Conservation (phyloP, 2,797 vertebrate genomes). For the Spinibarbus caldwelli region DNA sequence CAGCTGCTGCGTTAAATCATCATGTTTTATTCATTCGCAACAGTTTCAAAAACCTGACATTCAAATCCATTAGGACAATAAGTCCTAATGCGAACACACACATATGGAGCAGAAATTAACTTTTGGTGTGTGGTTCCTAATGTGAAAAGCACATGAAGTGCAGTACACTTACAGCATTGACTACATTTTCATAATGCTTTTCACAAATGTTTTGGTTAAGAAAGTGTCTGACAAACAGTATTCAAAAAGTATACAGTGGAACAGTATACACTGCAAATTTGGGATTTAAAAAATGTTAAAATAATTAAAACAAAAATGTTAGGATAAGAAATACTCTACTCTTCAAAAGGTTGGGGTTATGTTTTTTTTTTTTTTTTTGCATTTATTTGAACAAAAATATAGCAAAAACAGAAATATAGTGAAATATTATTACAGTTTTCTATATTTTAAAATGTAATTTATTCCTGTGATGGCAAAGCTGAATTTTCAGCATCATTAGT, state of each 20-base stretch:
- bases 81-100: neutral
- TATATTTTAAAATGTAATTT: neutral
- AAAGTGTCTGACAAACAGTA: neutral
- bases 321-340: neutral
- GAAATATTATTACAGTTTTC: neutral
- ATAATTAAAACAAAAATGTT: neutral
- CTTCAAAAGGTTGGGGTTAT: neutral
- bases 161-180: neutral
- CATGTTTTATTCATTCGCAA: slow-evolving; percentile 69
- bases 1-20: slow-evolving; percentile 45
- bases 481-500: neutral
- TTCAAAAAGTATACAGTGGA: too few relatives aligned
- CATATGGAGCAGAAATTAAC: neutral
- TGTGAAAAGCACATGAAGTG: neutral
- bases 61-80: slow-evolving; percentile 10
- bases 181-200: neutral
- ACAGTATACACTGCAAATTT: neutral
- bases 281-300: neutral
- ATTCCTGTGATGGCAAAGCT: neutral
- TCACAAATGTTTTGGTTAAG: neutral
- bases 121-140: neutral
- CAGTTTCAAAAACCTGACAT: neutral
- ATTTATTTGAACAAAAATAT: too few relatives aligned
- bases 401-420: too few relatives aligned
- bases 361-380: too few relatives aligned